These are phyloP conservation scores for Eupeodes luniger DNA, from an alignment of 2,888 invertebrate genomes.

Conservation along the genomic window DNA sequence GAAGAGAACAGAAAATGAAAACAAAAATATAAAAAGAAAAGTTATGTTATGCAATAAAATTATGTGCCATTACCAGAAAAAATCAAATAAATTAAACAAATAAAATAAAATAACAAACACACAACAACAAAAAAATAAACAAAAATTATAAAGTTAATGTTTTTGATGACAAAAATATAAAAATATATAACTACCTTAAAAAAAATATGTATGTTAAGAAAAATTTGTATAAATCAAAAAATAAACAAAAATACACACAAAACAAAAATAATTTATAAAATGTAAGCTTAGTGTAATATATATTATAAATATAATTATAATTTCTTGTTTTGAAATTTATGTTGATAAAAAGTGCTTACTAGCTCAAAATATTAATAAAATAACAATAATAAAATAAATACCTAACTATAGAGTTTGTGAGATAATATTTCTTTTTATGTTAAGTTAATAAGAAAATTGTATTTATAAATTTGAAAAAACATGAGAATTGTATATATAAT, in stretches of 20 bases:
- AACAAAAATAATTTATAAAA: slow-evolving; percentile 30
- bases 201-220: slow-evolving; percentile 47
- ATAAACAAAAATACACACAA: neutral
- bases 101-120: slow-evolving; percentile 57
- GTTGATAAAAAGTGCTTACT: slow-evolving; percentile 3
- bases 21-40: slow-evolving; percentile 64
- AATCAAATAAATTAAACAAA: slow-evolving; percentile 60
- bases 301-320: neutral
- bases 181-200: neutral
- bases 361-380: slow-evolving; percentile 19
- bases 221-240: slow-evolving; percentile 63
- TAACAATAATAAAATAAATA: neutral
- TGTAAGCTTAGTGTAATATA: slow-evolving; percentile 17
- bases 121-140: neutral
- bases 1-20: slow-evolving; percentile 2
- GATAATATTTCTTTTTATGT: neutral
- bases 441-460: slow-evolving; percentile 22
- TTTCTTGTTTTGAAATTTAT: slow-evolving; percentile 24
- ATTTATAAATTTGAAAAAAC: slow-evolving; percentile 35
- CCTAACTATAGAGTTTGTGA: neutral
- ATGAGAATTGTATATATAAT: slow-evolving; percentile 57
- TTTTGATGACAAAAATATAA: slow-evolving; percentile 24
- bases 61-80: slow-evolving; percentile 84
- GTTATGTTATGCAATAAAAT: slow-evolving; percentile 83
- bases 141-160: slow-evolving; percentile 49